Percentiles rank a stretch among this genome's conserved stretches.
These are phyloP conservation scores for Hydroisotoma schaefferi DNA, from an alignment of 2,888 invertebrate genomes.

Conservation along the genomic window DNA sequence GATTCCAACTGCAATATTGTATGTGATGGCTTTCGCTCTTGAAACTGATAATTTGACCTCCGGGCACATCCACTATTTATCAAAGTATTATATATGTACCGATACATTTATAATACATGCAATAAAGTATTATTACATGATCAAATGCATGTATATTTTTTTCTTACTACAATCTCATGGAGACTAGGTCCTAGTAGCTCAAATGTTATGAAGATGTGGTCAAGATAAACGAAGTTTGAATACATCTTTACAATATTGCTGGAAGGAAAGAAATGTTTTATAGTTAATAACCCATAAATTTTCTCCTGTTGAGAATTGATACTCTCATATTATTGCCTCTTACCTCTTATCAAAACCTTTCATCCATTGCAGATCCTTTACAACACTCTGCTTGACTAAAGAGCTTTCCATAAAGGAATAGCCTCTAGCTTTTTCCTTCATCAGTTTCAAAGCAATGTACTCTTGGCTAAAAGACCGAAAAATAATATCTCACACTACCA, in stretches of 20 bases:
- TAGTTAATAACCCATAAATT: no score
- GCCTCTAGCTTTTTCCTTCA: neutral
- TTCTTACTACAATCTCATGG: neutral
- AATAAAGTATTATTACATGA: no score
- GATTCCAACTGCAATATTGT: no score
- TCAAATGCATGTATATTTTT: no score
- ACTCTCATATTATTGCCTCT: neutral
- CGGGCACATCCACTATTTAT: no score
- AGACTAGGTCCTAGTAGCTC: neutral
- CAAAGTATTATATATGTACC: no score
- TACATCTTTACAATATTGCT: neutral
- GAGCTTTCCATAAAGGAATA: no score
- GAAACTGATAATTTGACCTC: no score
- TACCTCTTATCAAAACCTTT: neutral
- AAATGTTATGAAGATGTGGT: slow-evolving; percentile 1
- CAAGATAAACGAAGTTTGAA: neutral
- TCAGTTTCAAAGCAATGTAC: neutral
- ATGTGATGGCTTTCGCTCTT: no score
- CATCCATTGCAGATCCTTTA: neutral
- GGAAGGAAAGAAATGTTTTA: neutral
- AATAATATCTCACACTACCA: neutral
- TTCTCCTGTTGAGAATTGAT: neutral
- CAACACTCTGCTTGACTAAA: neutral
- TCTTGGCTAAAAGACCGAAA: neutral
- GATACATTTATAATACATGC: no score